phyloP scores from a whole-genome alignment of 1,140 invertebrate species.

The Hycleus phaleratus region DNA sequence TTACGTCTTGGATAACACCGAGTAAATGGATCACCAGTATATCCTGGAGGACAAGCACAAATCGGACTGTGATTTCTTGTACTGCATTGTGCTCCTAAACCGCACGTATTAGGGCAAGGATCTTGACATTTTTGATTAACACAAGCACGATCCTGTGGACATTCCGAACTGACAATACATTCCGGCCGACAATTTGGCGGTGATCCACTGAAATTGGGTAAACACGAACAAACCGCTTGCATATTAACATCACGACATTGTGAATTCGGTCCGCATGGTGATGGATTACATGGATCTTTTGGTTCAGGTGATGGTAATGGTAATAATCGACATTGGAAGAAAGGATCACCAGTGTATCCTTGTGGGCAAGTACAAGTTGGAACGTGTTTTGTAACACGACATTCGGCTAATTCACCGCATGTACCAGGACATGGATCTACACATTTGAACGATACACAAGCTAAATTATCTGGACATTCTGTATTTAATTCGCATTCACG shows the following conservation, averaged over 20 bases:
- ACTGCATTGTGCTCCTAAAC: constrained; percentile 51
- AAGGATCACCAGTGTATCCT: constrained; percentile 71
- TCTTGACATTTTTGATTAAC: constrained; percentile 54
- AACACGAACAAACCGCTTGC: constrained; percentile 56
- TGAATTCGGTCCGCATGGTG: constrained; percentile 60
- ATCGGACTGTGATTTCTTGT: constrained; percentile 53
- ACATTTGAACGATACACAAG: constrained; percentile 69
- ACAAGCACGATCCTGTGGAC: constrained; percentile 53
- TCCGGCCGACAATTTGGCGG: constrained; percentile 56
- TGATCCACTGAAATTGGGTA: constrained; percentile 50
- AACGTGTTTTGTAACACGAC: constrained; percentile 63
- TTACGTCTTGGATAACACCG: constrained; percentile 46
- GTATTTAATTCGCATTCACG: constrained; percentile 67
- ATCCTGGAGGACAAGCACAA: constrained; percentile 63
- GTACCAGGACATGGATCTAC: constrained; percentile 67
- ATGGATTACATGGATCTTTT: constrained; percentile 53
- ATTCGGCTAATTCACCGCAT: constrained; percentile 66
- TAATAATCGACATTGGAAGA: constrained; percentile 61
- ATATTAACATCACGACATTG: constrained; percentile 50
- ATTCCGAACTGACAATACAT: constrained; percentile 56
- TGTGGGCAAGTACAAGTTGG: constrained; percentile 67
- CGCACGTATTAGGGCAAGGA: constrained; percentile 57
- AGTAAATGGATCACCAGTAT: constrained; percentile 67
- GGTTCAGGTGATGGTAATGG: constrained; percentile 31
- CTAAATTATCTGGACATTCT: constrained; percentile 60